Conservation (phyloP, 2,797 vertebrate genomes). For the Enteromius radiatus region DNA sequence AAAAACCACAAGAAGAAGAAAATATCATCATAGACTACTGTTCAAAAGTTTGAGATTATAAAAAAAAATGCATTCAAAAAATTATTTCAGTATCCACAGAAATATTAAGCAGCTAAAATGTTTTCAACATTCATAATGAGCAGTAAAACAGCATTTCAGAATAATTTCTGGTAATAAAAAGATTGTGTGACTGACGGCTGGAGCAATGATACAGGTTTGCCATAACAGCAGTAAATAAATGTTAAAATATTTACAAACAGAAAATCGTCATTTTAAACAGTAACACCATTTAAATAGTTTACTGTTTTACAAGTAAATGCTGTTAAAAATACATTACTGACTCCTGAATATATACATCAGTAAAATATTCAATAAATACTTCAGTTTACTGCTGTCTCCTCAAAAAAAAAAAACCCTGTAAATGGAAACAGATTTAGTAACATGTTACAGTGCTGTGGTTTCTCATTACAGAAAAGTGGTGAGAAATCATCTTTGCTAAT, state of each 20-base stretch:
- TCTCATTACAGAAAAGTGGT: background rate
- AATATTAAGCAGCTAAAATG: background rate
- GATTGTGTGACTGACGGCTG: background rate
- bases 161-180: background rate
- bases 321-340: background rate
- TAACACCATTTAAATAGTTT: background rate
- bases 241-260: background rate
- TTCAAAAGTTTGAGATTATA: background rate
- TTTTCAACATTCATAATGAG: background rate
- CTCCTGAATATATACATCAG: background rate
- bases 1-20: background rate
- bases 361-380: background rate
- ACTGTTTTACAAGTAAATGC: background rate
- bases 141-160: background rate
- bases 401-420: no score
- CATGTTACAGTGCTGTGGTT: no score
- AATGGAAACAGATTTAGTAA: background rate
- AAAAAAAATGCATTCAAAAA: background rate
- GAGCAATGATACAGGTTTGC: background rate
- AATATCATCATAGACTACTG: no score
- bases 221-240: background rate
- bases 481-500: no score
- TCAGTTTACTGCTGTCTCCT: background rate
- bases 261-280: background rate
- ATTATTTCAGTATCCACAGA: background rate